Conservation (phyloP, 2,113 vertebrate genomes). For the Bujurquina vittata region DNA sequence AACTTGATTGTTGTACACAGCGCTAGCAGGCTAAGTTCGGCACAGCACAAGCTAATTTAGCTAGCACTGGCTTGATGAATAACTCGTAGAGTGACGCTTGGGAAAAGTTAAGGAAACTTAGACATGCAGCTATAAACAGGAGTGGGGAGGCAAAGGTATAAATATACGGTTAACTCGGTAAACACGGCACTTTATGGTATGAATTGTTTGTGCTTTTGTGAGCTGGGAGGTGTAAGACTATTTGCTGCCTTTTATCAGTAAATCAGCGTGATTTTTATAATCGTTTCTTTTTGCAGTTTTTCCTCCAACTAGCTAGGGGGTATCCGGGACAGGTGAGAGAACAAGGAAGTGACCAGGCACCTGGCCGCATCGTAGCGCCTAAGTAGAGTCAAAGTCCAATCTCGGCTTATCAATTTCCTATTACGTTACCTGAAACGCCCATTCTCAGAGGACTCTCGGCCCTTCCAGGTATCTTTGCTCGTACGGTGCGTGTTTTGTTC, state of each 20-base stretch:
- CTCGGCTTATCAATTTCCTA: constrained; percentile 24
- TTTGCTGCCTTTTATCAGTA: not conserved
- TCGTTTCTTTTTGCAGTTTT: not conserved
- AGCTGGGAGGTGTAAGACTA: not conserved
- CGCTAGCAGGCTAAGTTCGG: constrained; percentile 46
- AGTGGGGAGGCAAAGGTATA: fast-evolving
- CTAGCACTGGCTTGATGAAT: constrained; percentile 35
- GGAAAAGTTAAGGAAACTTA: not conserved
- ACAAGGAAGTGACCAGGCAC: constrained; percentile 61
- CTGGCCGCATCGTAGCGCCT: not conserved
- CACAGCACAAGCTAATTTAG: constrained; percentile 31
- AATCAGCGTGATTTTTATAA: not conserved
- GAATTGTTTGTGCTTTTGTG: not conserved
- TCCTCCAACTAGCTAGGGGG: not conserved
- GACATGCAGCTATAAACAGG: fast-evolving
- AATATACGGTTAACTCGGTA: not conserved
- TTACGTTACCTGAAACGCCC: constrained; percentile 41
- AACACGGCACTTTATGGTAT: not conserved
- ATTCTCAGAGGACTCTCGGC: constrained; percentile 3
- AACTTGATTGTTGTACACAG: constrained; percentile 43
- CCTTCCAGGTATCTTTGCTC: constrained; percentile 21
- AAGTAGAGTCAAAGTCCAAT: constrained; percentile 64
- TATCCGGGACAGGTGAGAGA: constrained; percentile 30
- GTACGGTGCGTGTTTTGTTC: not conserved
- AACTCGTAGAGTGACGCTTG: not conserved